Evolutionary conservation across 2,888 invertebrate genomes (phyloP).

Genomic region (Microctonus brassicae): DNA sequence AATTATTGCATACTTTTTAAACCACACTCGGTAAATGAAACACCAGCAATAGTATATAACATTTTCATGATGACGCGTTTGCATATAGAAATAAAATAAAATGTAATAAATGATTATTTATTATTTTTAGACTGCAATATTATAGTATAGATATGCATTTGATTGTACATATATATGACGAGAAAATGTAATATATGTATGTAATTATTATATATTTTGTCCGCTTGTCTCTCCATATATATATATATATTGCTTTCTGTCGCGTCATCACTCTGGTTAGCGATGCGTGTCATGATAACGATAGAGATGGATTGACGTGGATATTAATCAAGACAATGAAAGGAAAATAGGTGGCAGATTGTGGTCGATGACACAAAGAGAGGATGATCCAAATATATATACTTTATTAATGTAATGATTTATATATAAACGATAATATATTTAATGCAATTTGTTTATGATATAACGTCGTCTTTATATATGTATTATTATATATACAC

Average conservation of each 20-base stretch:
- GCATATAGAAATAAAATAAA: not conserved
- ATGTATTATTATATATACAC: too few species aligned
- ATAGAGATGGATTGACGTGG: not conserved
- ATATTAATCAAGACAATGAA: not conserved
- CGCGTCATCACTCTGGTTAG: not conserved
- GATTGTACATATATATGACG: too few species aligned
- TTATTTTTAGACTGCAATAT: too few species aligned
- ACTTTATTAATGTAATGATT: not conserved
- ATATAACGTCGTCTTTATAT: too few species aligned
- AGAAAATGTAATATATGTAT: too few species aligned
- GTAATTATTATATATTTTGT: too few species aligned
- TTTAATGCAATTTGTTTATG: not conserved
- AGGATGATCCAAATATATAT: too few species aligned
- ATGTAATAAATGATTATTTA: too few species aligned
- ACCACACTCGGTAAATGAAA: not conserved
- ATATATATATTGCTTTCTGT: too few species aligned
- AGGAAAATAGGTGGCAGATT: not conserved
- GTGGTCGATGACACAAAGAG: conserved; percentile 4
- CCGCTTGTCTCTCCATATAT: too few species aligned
- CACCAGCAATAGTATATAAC: not conserved
- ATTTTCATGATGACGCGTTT: too few species aligned
- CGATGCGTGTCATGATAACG: not conserved
- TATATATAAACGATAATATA: not conserved
- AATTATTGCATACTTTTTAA: not conserved
- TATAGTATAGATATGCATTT: too few species aligned